Percentiles rank a stretch among this genome's conserved stretches.
Conservation (phyloP, 2,113 vertebrate genomes). For the Heterocephalus glaber region DNA sequence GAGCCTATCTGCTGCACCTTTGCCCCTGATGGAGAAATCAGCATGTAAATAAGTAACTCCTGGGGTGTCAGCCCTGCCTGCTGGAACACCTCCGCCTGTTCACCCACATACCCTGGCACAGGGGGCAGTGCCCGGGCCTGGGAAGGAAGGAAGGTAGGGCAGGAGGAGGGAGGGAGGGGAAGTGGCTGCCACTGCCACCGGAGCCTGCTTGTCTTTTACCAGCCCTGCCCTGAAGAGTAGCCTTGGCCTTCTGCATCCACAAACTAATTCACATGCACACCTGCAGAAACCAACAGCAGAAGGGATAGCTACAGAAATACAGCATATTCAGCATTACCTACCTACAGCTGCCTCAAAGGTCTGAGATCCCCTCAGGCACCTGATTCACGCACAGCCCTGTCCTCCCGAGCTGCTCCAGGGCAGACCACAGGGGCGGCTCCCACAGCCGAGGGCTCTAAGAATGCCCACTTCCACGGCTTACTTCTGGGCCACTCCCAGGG, state of each 20-base stretch:
- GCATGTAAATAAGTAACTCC: background rate
- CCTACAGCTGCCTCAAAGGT: rapidly evolving
- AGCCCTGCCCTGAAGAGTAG: background rate
- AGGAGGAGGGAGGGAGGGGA: background rate
- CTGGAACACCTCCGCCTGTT: background rate
- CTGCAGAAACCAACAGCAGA: background rate
- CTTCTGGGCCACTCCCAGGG: background rate
- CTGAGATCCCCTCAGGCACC: background rate
- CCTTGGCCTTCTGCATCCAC: background rate
- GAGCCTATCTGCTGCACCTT: background rate
- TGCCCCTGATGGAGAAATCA: background rate
- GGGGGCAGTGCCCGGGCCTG: background rate
- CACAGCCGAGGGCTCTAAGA: background rate
- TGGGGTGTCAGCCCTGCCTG: background rate
- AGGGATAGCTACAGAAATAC: background rate
- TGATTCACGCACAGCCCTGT: no score
- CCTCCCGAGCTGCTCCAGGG: no score
- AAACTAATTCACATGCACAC: background rate
- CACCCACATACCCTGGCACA: background rate
- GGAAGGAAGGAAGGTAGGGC: background rate
- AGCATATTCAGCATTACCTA: background rate
- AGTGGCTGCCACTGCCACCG: background rate
- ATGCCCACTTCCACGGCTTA: no score
- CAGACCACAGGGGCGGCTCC: background rate
- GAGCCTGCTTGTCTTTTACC: background rate